Base-by-base conservation (phyloP, 2,888 invertebrate species). In the Coelopa pilipes region DNA sequence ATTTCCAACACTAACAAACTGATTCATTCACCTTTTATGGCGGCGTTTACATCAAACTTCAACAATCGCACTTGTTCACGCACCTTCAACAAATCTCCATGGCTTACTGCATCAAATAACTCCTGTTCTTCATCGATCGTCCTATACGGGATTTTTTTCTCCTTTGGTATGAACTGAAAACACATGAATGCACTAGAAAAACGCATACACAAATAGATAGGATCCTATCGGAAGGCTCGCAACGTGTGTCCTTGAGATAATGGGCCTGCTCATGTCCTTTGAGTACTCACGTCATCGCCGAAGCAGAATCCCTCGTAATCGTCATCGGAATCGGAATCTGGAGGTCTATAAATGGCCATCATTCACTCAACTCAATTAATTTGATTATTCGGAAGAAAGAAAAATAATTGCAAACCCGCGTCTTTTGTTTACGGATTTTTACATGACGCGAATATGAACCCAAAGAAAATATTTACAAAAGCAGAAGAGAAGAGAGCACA, bases 251-350 rank as follows among this genome's bases (percentile, higher is more conserved):
- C 69, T 59, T 69, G 69, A 62, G 62, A 62, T 7, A 59, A 24
- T 60, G n/a, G 21, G 12, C 12, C 15, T 47, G 45, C 46, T 65
- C 34, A 1, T 1, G 3, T 5, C 19, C 46, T 49, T 67, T 21
- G 19, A 55, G 11, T 72, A 76, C 80, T 81, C 75, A 84, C 85
- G 60, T 77, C 77, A 70, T 83, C 84, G 13, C 84, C 81, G 77
- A 87, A 87, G 66, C 75, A 80, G 70, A 86, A 87, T 0, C 87
- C 87, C 57, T 87, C 87, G 69, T 87, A 87, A 76, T 80, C 79
- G 65, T 81, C 85, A 21, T 87, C 86, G 0, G 87, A 86, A 74
- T 86, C 86, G 0, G 82, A 80, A 45, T 82, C 80, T 17, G 80
- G 80, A 45, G 86, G 87, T 45, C 86, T 76, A 66, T 83, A 86